Evolutionary conservation across 2,888 invertebrate genomes (phyloP).

Genomic region (Amblyjoppa proteus): DNA sequence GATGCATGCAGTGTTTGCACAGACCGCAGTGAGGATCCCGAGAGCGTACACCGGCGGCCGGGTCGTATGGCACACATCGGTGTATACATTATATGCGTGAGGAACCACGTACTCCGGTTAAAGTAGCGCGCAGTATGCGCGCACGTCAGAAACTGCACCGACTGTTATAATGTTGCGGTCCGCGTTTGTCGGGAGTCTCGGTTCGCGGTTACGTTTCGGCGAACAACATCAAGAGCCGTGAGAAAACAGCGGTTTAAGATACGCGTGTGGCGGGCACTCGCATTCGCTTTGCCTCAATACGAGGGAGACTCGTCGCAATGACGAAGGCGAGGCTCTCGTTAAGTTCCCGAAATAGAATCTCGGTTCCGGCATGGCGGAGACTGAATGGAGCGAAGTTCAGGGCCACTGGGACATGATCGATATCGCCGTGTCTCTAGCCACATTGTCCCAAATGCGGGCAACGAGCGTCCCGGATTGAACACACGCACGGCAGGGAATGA

Average conservation of each 20-base stretch:
- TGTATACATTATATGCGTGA: slow-evolving; percentile 32
- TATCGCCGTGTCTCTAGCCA: slow-evolving; percentile 4
- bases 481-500: not conserved
- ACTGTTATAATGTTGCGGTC: not conserved
- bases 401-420: slow-evolving; percentile 13
- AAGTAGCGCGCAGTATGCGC: not conserved
- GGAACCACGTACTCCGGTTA: slow-evolving; percentile 26
- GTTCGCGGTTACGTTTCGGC: not conserved
- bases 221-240: not conserved
- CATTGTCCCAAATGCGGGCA: not conserved
- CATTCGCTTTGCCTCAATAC: slow-evolving; percentile 13
- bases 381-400: slow-evolving; percentile 27
- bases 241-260: slow-evolving; percentile 3
- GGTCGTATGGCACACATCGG: not conserved
- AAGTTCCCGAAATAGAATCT: slow-evolving; percentile 30
- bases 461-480: not conserved
- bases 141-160: slow-evolving; percentile 4
- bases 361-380: not conserved
- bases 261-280: slow-evolving; percentile 2
- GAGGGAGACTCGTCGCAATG: not conserved
- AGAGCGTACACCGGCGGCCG: slow-evolving; percentile 35
- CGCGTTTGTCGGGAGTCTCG: not conserved
- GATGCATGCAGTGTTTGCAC: slow-evolving; percentile 49
- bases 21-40: slow-evolving; percentile 54
- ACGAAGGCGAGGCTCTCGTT: slow-evolving; percentile 4